Evolutionary conservation across 2,888 invertebrate species (phyloP), one percentile per base, ranked within the genome.

Genomic region (Lydus trimaculatus): DNA sequence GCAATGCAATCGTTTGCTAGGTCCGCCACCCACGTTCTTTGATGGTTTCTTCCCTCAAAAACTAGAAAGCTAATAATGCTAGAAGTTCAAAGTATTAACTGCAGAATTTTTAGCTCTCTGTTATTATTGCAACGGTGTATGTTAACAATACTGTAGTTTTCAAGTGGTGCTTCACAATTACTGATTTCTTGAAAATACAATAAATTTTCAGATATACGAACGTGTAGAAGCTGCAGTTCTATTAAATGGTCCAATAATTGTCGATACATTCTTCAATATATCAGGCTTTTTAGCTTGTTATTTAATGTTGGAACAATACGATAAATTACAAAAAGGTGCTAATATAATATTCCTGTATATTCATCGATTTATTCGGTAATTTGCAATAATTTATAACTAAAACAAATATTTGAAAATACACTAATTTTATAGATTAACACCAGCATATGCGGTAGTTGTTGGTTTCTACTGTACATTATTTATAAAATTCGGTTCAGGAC

Each of bases 391-490:
- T 2, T 66, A 43, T 8, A n/a, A 43, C 7, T 7, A 43, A n/a
- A 11, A 2, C 4, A 43, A 43, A 13, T 43, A 36, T 31, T 31
- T 58, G 28, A 17, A 31, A 6, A 62, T 64, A 59, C 48, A 33
- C 56, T 65, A 28, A 13, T 17, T 15, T 36, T 36, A 11, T 81
- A 91, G 92, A 75, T 87, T 93, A 71, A 92, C 92, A 9, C 93
- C 93, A 65, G 90, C 92, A 0, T 93, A 94, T 76, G 82, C 90
- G 66, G 87, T 92, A 0, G 88, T 93, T 15, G 87, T 94, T 78
- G 87, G 89, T n/a, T 90, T 93, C 78, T 92, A 92, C 81, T 90
- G 91, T 84, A 92, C 92, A 0, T 88, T 92, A 87, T 86, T 92
- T 65, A 87, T 90, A 0, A 89, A 89, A 81, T 83, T 92, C 36